These are phyloP conservation scores for Protaetia brevitarsis DNA, from an alignment of 1,140 invertebrate genomes.

Conservation along the genomic window DNA sequence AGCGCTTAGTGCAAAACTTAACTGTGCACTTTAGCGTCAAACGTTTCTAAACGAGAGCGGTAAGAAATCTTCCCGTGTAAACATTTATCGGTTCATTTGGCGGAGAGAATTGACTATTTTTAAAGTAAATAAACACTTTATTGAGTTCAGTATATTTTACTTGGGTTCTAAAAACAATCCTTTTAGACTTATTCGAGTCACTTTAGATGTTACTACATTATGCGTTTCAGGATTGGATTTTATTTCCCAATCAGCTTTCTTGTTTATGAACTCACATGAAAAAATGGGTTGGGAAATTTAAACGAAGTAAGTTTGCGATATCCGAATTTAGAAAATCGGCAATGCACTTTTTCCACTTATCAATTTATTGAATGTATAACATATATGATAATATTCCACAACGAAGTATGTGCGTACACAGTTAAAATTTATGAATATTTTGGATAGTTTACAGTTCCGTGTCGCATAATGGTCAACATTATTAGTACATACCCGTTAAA, in stretches of 20 bases:
- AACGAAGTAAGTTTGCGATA: too few relatives aligned
- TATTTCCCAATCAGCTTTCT: too few relatives aligned
- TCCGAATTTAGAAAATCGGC: too few relatives aligned
- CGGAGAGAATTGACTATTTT: neutral
- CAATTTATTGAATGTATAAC: neutral
- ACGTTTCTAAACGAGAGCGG: neutral
- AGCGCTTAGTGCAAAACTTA: too few relatives aligned
- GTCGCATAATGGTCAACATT: neutral
- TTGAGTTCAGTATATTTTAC: neutral
- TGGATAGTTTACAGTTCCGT: neutral
- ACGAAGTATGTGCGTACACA: too few relatives aligned
- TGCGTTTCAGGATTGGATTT: neutral
- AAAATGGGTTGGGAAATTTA: too few relatives aligned
- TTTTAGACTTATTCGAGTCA: neutral
- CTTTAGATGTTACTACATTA: neutral
- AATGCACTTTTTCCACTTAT: too few relatives aligned
- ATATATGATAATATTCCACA: conserved; percentile 5
- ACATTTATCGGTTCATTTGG: neutral
- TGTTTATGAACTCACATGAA: too few relatives aligned
- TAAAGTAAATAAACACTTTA: conserved; percentile 3
- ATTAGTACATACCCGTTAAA: conserved; percentile 3
- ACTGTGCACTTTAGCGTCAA: too few relatives aligned
- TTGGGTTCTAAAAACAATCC: neutral
- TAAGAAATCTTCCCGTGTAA: conserved; percentile 1
- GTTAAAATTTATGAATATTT: conserved; percentile 2